Evolutionary conservation across 2,113 vertebrate species (phyloP).

Genomic region (Piliocolobus tephrosceles): DNA sequence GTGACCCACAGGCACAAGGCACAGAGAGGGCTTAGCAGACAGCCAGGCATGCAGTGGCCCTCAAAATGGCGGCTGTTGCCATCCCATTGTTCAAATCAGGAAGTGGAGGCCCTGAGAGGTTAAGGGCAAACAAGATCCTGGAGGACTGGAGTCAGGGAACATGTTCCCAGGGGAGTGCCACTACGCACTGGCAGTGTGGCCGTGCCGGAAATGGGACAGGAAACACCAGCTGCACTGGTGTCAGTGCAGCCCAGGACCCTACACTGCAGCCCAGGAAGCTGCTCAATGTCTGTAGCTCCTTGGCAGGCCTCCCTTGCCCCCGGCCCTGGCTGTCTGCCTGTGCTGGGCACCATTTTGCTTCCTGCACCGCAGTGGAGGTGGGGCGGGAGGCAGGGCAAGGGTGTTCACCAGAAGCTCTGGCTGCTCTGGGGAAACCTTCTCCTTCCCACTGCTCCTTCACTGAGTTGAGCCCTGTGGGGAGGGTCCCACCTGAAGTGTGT

Average conservation of each 20-base stretch:
- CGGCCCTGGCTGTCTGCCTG: too few species aligned
- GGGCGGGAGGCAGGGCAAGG: rapidly evolving
- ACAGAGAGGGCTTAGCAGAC: neutral
- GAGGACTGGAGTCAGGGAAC: too few species aligned
- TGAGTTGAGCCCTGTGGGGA: neutral
- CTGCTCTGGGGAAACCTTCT: neutral
- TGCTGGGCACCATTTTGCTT: too few species aligned
- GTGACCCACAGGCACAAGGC: neutral
- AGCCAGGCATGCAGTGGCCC: rapidly evolving
- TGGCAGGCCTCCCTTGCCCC: rapidly evolving
- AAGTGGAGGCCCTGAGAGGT: neutral
- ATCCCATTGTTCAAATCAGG: rapidly evolving
- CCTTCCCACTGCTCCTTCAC: rapidly evolving
- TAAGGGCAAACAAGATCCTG: neutral
- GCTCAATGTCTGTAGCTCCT: neutral
- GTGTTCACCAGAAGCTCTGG: rapidly evolving
- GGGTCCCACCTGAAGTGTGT: rapidly evolving
- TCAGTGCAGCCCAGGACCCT: rapidly evolving
- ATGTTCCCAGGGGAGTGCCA: rapidly evolving
- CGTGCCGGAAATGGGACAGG: rapidly evolving
- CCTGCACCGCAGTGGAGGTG: rapidly evolving
- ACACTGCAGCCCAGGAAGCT: rapidly evolving
- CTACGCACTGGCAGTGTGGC: rapidly evolving
- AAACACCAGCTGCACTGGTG: rapidly evolving
- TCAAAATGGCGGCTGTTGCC: rapidly evolving